Evolutionary conservation across 2,113 vertebrate genomes (phyloP).

Genomic region (Atractosteus spatula): DNA sequence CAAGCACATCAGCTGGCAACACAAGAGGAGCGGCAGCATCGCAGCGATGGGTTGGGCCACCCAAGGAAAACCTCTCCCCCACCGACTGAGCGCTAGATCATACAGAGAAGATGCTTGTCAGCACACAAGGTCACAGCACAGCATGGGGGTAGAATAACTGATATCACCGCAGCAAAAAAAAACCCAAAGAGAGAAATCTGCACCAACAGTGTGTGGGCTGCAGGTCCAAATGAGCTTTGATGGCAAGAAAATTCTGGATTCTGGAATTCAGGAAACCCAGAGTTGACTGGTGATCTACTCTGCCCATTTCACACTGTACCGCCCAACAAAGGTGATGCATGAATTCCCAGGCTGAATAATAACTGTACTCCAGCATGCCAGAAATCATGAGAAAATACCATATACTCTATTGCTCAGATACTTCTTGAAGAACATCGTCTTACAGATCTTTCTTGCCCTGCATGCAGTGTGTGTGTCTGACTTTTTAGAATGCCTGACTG

Average conservation of each 20-base stretch:
- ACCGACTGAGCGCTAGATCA: constrained; percentile 1
- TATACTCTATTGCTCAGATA: too few species aligned
- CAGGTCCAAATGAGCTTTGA: too few species aligned
- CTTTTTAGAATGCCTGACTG: too few species aligned
- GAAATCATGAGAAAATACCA: too few species aligned
- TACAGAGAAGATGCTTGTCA: constrained; percentile 39
- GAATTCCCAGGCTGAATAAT: constrained; percentile 8
- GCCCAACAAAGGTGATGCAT: too few species aligned
- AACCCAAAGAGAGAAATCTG: constrained; percentile 1
- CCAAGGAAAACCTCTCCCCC: constrained; percentile 3
- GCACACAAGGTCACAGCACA: constrained; percentile 42
- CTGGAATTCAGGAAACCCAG: too few species aligned
- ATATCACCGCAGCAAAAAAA: constrained; percentile 21
- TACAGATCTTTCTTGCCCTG: too few species aligned
- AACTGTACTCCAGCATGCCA: constrained; percentile 17
- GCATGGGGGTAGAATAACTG: constrained; percentile 33
- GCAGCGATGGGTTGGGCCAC: not conserved
- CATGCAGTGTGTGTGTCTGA: too few species aligned
- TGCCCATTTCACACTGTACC: constrained; percentile 10
- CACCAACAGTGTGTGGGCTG: too few species aligned
- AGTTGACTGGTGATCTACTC: not conserved
- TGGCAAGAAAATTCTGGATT: too few species aligned
- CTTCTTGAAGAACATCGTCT: too few species aligned
- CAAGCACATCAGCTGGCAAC: not conserved
- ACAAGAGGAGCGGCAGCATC: not conserved